Conservation (phyloP, 2,113 vertebrate species). For the Corythoichthys intestinalis region DNA sequence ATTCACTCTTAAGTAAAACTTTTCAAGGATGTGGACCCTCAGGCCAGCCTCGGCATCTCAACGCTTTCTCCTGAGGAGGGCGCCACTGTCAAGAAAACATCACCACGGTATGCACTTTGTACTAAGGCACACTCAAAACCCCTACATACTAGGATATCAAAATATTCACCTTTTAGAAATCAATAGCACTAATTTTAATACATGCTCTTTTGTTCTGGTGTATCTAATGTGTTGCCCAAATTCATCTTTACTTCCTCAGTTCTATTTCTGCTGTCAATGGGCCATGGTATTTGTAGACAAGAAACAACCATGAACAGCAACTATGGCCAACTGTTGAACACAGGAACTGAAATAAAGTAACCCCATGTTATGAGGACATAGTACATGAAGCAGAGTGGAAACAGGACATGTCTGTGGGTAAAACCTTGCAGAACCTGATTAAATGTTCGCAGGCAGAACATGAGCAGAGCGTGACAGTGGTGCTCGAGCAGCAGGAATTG, state of each 20-base stretch:
- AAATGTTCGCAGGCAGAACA: neutral
- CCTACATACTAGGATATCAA: no score
- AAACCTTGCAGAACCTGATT: neutral
- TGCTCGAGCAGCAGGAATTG: neutral
- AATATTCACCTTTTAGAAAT: no score
- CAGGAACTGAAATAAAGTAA: neutral
- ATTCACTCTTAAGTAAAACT: no score
- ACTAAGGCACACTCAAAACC: neutral
- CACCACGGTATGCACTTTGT: slow-evolving; percentile 16
- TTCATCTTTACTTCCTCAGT: neutral
- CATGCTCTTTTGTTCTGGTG: neutral
- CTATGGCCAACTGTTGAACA: neutral
- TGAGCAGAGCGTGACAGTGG: neutral
- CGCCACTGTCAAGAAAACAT: slow-evolving; percentile 46
- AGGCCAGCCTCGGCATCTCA: slow-evolving; percentile 32
- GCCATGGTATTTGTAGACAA: slow-evolving; percentile 4
- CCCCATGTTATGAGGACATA: neutral
- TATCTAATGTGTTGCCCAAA: neutral
- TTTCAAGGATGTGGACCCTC: slow-evolving; percentile 30
- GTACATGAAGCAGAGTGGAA: neutral
- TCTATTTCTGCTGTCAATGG: neutral
- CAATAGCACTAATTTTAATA: no score
- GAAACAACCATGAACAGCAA: neutral
- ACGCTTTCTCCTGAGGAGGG: slow-evolving; percentile 51
- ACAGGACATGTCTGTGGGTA: neutral